Evolutionary conservation across 2,113 vertebrate genomes (phyloP).

Genomic region (Thamnaconus septentrionalis): DNA sequence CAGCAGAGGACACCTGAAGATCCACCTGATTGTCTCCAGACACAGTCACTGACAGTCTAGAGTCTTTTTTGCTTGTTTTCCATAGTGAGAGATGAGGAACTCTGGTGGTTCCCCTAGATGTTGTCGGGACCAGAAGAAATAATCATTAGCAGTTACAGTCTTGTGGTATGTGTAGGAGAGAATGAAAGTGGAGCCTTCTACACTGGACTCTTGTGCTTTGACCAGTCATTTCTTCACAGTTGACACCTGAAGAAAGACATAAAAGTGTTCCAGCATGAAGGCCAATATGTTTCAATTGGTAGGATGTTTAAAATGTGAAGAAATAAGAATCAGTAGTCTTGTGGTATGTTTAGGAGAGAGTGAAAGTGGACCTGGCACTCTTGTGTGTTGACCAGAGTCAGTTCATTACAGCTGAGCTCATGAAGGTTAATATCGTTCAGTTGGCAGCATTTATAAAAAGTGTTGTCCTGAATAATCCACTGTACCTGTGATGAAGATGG

Average conservation of each 20-base stretch:
- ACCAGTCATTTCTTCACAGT: constrained; percentile 25
- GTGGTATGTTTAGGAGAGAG: too few species aligned
- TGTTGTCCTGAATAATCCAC: too few species aligned
- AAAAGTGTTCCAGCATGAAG: too few species aligned
- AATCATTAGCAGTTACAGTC: fast-evolving
- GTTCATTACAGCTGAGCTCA: constrained; percentile 29
- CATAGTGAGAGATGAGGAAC: constrained; percentile 14
- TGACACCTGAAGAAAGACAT: constrained; percentile 15
- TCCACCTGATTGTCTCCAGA: too few species aligned
- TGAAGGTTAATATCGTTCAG: too few species aligned
- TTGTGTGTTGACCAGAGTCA: constrained; percentile 19
- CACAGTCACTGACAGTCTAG: too few species aligned
- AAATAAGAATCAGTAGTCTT: not conserved
- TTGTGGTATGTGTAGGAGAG: too few species aligned
- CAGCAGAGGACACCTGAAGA: too few species aligned
- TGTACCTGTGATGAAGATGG: not conserved
- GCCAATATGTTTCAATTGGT: too few species aligned
- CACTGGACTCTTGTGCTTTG: not conserved
- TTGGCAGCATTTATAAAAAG: too few species aligned
- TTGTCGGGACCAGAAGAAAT: constrained; percentile 36
- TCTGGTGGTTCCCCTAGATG: constrained; percentile 24
- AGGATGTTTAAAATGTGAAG: not conserved
- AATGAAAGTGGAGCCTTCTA: too few species aligned
- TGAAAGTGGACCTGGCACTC: not conserved
- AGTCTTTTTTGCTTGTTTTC: too few species aligned